Base-by-base conservation (phyloP, 2,113 vertebrate species). In the Cyrtonyx montezumae region DNA sequence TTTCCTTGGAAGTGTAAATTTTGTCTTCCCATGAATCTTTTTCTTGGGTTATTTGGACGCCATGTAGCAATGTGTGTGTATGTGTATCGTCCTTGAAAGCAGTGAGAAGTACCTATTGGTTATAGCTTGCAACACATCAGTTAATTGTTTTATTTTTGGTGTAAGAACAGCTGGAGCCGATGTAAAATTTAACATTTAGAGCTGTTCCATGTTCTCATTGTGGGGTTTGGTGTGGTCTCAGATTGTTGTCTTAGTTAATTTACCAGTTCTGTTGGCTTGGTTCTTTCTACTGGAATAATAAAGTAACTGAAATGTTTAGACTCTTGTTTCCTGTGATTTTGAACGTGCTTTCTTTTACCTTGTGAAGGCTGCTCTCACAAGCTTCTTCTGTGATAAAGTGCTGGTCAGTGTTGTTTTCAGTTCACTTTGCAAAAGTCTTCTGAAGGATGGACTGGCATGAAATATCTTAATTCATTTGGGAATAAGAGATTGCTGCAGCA, bases 171-270 rank as follows among this genome's bases (percentile, higher is more conserved):
- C 59, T 75, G 48, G n/a, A 70, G 53, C 23, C 2, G 3, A 32
- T 65, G 74, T 68, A 42, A 55, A 40, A 20, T n/a, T 6, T 70
- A 51, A 8, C 3, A 23, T 71, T 61, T 1, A 5, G n/a, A 66
- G 25, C 15, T 3, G 9, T 30, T 65, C 3, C 0, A 1, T 0
- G 0, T 7, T 68, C 8, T 6, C 0, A 0, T 58, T 26, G 13
- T 21, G 51, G 34, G 51, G 23, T 48, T 20, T 75, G 40, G 8
- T 75, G 14, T 26, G 15, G 21, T 42, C 40, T 67, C 69, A 36
- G 9, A 9, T 43, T 5, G 7, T 55, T 40, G 26, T 56, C 23
- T 77, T 48, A 20, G 66, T 37, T 73, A 8, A 42, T 36, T 45
- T 67, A 18, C 26, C 19, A 34, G 8, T 43, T 79, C 25, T 53